Evolutionary conservation across 53 echinoderm and acorn worm genomes (phyloP), one percentile per base, ranked within the genome.

Genomic region (Temnopleurus reevesii): DNA sequence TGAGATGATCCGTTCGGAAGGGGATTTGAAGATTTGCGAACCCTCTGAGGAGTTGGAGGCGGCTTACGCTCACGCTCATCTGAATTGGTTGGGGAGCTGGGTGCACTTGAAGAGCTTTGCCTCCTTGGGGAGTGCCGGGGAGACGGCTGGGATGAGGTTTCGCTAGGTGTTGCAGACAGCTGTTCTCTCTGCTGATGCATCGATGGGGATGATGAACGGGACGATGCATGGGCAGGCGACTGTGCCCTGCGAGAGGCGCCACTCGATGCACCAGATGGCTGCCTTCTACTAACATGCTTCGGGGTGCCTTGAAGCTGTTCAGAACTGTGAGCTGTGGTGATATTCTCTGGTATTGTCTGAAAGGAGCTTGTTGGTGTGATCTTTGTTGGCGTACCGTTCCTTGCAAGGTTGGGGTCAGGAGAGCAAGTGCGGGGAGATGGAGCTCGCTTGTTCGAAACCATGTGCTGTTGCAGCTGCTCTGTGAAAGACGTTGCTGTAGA

Each of bases 311-410:
- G 91, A 25, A 91, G 77, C 77, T 95, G 91, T 45, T 95, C 92
- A 77, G 94, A 93, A 77, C 92, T 94, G 28, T 94, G 96, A 18
- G 94, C 94, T 76, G 95, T 94, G 25, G 93, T 91, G 45, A 95
- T 95, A 53, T 95, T 97, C 66, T 97, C 97, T 27, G 97, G 97
- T 80, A 97, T 97, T 19, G 97, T 97, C 65, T 97, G 97, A 56
- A 97, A 97, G 10, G 95, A 95, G 30, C 91, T 93, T 31, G 95
- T 95, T 71, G 97, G 94, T 55, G 97, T 95, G 8, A 97, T 93
- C 63, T 94, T 91, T 45, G 92, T 81, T 17, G 92, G 64, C 8
- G 92, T 59, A 31, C 91, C 83, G 79, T 89, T 89, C 53, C 81
- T 91, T 43, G 51, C 93, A 44, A 91, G 77, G 59, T 26, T 31